Evolutionary conservation across 2,888 invertebrate species (phyloP).

Genomic region (Microplitis deprimator): DNA sequence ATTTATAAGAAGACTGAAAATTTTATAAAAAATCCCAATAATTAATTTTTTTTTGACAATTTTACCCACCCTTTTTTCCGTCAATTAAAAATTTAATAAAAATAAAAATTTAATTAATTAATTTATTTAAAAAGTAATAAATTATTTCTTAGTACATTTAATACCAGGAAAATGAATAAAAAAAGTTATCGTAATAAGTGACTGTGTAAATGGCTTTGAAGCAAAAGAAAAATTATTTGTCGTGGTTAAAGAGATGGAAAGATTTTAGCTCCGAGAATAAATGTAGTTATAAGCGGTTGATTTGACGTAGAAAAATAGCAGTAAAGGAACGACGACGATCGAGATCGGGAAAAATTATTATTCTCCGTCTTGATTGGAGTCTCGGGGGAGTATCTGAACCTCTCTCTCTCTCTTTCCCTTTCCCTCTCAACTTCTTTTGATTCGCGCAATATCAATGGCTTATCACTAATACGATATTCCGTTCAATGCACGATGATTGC

Average conservation of each 20-base stretch:
- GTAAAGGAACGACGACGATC: conserved; percentile 22
- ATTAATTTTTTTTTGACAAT: no score
- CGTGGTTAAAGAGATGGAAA: conserved; percentile 17
- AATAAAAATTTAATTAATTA: no score
- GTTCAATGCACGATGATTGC: conserved; percentile 67
- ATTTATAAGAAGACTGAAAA: no score
- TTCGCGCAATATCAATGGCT: conserved; percentile 67
- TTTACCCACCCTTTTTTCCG: no score
- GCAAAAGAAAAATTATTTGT: conserved; percentile 21
- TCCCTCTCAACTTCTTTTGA: conserved; percentile 4
- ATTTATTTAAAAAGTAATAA: no score
- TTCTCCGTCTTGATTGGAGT: conserved; percentile 69
- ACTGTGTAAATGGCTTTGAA: neutral
- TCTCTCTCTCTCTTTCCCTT: conserved; percentile 38
- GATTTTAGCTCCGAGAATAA: conserved; percentile 20
- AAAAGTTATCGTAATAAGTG: neutral
- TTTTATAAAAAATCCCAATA: no score
- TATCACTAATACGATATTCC: conserved; percentile 68
- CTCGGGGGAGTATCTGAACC: conserved; percentile 57
- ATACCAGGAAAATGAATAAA: neutral
- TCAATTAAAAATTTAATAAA: no score
- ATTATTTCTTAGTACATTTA: no score
- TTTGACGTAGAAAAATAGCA: conserved; percentile 26
- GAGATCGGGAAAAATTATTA: conserved; percentile 56
- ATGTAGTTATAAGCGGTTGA: conserved; percentile 30